Conservation (phyloP, 1,140 invertebrate genomes). For the Carposina sasakii region DNA sequence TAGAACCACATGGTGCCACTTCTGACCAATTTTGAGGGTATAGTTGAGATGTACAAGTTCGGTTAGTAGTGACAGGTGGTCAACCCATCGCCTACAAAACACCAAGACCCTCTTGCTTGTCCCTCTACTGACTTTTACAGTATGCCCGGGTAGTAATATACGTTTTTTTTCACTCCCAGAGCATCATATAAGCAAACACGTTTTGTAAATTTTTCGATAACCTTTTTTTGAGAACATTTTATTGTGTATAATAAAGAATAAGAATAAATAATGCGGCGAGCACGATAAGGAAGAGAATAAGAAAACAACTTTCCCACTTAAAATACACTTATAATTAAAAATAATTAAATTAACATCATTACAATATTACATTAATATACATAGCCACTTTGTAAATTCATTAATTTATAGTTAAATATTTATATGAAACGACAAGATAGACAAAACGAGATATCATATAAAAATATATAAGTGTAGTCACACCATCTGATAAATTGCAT, state of each 20-base stretch:
- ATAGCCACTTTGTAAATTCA: constrained; percentile 60
- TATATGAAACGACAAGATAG: constrained; percentile 38
- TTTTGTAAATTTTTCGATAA: no score
- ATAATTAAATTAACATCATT: constrained; percentile 38
- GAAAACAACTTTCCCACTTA: constrained; percentile 50
- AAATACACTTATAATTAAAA: constrained; percentile 55
- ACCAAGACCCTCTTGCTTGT: no score
- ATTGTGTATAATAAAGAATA: neutral
- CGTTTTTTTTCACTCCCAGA: no score
- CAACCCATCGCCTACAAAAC: no score
- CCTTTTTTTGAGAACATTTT: no score
- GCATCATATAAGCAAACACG: no score
- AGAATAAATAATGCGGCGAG: neutral
- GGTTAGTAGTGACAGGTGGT: no score
- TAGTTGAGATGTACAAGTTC: no score
- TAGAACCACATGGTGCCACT: no score
- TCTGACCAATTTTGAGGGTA: no score
- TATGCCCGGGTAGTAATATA: no score
- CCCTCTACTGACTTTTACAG: no score
- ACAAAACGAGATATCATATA: constrained; percentile 42
- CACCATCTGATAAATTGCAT: constrained; percentile 18
- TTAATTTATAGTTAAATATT: constrained; percentile 39
- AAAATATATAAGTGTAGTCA: constrained; percentile 49
- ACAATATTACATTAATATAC: constrained; percentile 46
- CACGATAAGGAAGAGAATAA: constrained; percentile 24